phyloP scores from a whole-genome alignment of 53 echinoderm and acorn worm genomes.

The Zoroaster sp. region DNA sequence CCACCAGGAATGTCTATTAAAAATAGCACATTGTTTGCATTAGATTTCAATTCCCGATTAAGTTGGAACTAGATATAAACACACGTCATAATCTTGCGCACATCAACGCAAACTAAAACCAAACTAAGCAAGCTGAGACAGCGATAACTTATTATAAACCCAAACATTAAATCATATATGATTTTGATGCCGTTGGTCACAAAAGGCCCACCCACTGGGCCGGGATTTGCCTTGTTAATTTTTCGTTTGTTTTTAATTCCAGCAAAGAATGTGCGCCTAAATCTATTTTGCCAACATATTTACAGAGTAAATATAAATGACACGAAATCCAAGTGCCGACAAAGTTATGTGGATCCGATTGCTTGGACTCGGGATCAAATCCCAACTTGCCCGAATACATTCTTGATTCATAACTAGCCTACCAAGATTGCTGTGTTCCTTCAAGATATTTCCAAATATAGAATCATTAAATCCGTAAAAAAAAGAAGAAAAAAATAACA shows the following conservation, averaged over 20 bases:
- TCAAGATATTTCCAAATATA: not conserved
- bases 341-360: not conserved
- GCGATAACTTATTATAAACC: not conserved
- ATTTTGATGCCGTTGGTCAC: not conserved
- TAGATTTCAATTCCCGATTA: slow-evolving; percentile 32
- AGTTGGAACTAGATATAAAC: not conserved
- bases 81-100: slow-evolving; percentile 6
- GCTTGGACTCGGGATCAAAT: not conserved
- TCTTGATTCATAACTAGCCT: not conserved
- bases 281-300: slow-evolving; percentile 59
- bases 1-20: slow-evolving; percentile 8
- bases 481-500: not conserved
- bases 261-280: slow-evolving; percentile 40
- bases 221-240: not conserved
- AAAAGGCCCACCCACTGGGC: slow-evolving; percentile 23
- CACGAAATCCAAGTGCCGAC: slow-evolving; percentile 37
- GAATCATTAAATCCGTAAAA: not conserved
- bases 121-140: not conserved
- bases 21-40: not conserved
- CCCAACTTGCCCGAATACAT: slow-evolving; percentile 18
- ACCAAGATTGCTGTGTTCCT: not conserved
- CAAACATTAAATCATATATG: slow-evolving; percentile 37
- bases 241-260: slow-evolving; percentile 53
- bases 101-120: slow-evolving; percentile 1
- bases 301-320: slow-evolving; percentile 55